phyloP scores from a whole-genome alignment of 2,797 vertebrate species.

The Florisuga fusca region DNA sequence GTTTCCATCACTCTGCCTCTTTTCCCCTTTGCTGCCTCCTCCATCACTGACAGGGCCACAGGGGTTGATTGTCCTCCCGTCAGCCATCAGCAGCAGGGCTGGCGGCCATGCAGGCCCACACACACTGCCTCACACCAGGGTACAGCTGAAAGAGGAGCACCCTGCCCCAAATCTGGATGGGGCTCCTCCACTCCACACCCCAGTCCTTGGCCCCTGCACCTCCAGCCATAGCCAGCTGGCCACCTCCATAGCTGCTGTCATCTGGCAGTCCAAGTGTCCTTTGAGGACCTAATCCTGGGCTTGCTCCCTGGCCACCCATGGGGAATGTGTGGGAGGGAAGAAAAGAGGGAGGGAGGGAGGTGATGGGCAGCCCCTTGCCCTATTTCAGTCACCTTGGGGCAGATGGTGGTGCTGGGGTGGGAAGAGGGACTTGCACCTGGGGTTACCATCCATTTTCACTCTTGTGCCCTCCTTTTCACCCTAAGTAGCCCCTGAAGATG shows the following conservation, averaged over 20 bases:
- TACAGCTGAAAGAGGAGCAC: accelerated
- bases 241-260: not conserved
- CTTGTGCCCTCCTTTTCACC: accelerated
- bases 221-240: not conserved
- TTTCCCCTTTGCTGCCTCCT: not conserved
- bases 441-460: not conserved
- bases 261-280: not conserved
- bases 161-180: not conserved
- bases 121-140: not conserved
- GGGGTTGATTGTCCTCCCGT: not conserved
- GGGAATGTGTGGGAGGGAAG: not conserved
- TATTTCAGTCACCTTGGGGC: accelerated
- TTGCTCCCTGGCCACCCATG: accelerated
- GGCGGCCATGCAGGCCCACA: not conserved
- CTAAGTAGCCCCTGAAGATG: not conserved
- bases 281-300: not conserved
- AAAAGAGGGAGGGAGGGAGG: not conserved
- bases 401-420: not conserved
- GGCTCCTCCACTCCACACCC: not conserved
- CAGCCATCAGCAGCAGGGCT: not conserved
- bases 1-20: not conserved
- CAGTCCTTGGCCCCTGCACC: not conserved
- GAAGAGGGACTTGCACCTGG: accelerated
- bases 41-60: not conserved
- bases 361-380: not conserved